These are phyloP conservation scores for Stratiomys singularior DNA, from an alignment of 2,888 invertebrate species.

Conservation along the genomic window DNA sequence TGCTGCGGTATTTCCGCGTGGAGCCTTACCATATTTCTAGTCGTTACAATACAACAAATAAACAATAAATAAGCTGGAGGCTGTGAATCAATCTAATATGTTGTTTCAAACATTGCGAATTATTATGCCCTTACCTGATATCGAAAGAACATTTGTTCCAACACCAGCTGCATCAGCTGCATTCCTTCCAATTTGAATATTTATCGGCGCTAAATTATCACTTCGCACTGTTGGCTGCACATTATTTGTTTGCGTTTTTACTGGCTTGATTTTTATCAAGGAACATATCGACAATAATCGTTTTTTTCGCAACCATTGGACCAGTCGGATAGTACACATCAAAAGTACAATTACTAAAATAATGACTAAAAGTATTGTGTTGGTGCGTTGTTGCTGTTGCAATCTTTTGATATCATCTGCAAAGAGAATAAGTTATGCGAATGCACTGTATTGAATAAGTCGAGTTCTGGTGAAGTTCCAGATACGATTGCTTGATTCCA, in stretches of 20 bases:
- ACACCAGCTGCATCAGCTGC: slow-evolving; percentile 11
- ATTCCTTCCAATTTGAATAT: slow-evolving; percentile 13
- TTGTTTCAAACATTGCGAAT: too few species aligned
- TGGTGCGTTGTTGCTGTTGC: slow-evolving; percentile 29
- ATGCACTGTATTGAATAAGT: not conserved
- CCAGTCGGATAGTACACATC: not conserved
- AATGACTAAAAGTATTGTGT: slow-evolving; percentile 33
- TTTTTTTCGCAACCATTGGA: slow-evolving; percentile 21
- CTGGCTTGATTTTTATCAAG: slow-evolving; percentile 13
- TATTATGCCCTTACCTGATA: slow-evolving; percentile 29
- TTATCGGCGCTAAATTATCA: slow-evolving; percentile 20
- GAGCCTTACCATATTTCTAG: too few species aligned
- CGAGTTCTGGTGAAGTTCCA: not conserved
- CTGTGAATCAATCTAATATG: too few species aligned
- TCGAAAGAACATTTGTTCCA: slow-evolving; percentile 34
- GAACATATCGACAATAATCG: slow-evolving; percentile 29
- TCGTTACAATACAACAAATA: too few species aligned
- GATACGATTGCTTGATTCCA: too few species aligned
- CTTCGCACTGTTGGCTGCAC: not conserved
- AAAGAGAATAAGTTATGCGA: not conserved
- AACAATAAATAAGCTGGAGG: too few species aligned
- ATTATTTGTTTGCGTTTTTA: not conserved
- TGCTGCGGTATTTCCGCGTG: too few species aligned
- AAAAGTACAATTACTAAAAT: slow-evolving; percentile 26
- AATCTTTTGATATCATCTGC: slow-evolving; percentile 36